Evolutionary conservation across 2,888 invertebrate genomes (phyloP).

Genomic region (Archips xylosteana): DNA sequence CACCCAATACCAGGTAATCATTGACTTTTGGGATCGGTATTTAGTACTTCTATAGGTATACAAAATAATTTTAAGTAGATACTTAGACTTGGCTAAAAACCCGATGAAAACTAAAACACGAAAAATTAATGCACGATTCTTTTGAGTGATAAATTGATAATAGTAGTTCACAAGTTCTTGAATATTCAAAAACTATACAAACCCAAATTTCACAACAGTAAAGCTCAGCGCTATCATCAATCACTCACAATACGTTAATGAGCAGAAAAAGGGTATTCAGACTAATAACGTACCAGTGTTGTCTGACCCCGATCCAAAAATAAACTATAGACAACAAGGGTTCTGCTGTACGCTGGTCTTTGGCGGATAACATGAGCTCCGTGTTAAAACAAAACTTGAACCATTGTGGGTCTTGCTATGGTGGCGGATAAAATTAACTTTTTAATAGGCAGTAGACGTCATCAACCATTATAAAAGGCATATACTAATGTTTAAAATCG

Average conservation of each 20-base stretch:
- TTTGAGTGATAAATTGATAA: too few species aligned
- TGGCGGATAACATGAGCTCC: conserved; percentile 50
- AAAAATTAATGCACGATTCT: too few species aligned
- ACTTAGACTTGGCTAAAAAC: too few species aligned
- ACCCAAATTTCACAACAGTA: conserved; percentile 51
- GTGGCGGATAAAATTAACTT: conserved; percentile 63
- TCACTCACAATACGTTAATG: conserved; percentile 71
- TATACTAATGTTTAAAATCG: conserved; percentile 71
- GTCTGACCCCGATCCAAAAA: conserved; percentile 49
- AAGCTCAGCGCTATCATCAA: conserved; percentile 58
- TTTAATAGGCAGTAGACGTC: conserved; percentile 64
- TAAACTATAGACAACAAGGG: conserved; percentile 44
- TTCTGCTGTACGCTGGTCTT: conserved; percentile 48
- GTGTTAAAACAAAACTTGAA: not conserved
- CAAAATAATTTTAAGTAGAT: too few species aligned
- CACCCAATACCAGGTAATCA: too few species aligned
- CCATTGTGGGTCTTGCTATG: conserved; percentile 44
- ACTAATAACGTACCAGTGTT: conserved; percentile 55
- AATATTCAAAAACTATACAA: conserved; percentile 45
- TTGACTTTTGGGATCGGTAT: too few species aligned
- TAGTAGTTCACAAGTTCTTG: conserved; percentile 38
- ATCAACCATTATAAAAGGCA: conserved; percentile 71
- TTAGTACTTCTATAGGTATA: too few species aligned
- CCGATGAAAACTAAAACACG: too few species aligned
- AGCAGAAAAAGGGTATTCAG: conserved; percentile 67